Conservation (phyloP, 2,888 invertebrate species). For the Drosophila differens region DNA sequence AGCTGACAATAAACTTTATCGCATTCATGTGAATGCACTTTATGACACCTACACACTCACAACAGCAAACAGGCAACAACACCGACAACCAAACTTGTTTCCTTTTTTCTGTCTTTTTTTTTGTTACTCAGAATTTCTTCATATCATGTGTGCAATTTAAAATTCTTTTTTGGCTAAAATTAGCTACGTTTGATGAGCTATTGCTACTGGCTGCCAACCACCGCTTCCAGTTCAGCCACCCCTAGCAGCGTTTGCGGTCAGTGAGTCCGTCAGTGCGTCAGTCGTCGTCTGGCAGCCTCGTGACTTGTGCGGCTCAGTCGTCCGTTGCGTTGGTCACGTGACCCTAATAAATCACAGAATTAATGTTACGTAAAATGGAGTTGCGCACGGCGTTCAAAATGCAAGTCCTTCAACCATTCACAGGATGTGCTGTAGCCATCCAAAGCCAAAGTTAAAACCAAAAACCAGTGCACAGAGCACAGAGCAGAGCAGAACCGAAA, state of each 20-base stretch:
- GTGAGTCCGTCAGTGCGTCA: slow-evolving; percentile 54
- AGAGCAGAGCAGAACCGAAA: slow-evolving; percentile 8
- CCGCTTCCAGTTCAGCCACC: neutral
- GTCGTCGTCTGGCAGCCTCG: slow-evolving; percentile 54
- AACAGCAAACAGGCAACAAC: slow-evolving; percentile 1
- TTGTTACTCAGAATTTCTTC: slow-evolving; percentile 14
- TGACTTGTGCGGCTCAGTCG: slow-evolving; percentile 74
- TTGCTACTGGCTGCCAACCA: slow-evolving; percentile 3
- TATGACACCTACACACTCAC: slow-evolving; percentile 76
- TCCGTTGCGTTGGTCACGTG: slow-evolving; percentile 86
- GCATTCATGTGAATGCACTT: slow-evolving; percentile 81
- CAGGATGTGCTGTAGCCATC: slow-evolving; percentile 13
- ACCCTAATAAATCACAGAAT: slow-evolving; percentile 86
- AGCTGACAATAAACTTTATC: slow-evolving; percentile 82
- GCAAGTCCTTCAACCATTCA: slow-evolving; percentile 42
- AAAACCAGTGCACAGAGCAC: neutral
- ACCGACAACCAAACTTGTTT: slow-evolving; percentile 37
- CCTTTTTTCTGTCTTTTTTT: slow-evolving; percentile 11
- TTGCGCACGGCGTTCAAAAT: slow-evolving; percentile 62
- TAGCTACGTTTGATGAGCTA: slow-evolving; percentile 48
- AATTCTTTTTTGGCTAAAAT: slow-evolving; percentile 27
- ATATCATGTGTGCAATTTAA: slow-evolving; percentile 7
- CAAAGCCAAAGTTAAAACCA: slow-evolving; percentile 8
- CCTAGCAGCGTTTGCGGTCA: slow-evolving; percentile 42
- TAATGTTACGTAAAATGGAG: slow-evolving; percentile 86